Evolutionary conservation across 1,140 invertebrate genomes (phyloP).

Genomic region (Drosophila persimilis): DNA sequence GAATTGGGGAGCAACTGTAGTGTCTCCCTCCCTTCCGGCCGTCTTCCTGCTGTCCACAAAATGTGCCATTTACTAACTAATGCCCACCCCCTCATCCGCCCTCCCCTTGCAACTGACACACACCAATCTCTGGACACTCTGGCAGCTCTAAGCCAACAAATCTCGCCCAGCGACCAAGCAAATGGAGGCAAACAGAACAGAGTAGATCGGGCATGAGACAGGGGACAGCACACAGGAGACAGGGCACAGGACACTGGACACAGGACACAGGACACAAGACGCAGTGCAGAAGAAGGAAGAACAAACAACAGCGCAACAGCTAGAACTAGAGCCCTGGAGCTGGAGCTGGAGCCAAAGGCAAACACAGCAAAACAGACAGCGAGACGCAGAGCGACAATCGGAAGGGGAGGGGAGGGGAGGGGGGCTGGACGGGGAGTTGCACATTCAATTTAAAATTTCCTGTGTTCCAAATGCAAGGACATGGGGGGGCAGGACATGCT

Average conservation of each 20-base stretch:
- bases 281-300: constrained; percentile 30
- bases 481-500: background rate
- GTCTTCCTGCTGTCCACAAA: constrained; percentile 2
- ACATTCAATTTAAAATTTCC: constrained; percentile 78
- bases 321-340: no score
- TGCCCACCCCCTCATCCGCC: background rate
- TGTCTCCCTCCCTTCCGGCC: background rate
- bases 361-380: background rate
- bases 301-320: constrained; percentile 44
- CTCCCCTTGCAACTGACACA: no score
- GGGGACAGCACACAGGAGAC: background rate
- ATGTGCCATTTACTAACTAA: constrained; percentile 32
- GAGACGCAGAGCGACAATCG: constrained; percentile 24
- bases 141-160: constrained; percentile 35
- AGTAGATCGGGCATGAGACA: background rate
- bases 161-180: constrained; percentile 31
- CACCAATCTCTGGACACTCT: constrained; percentile 19
- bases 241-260: constrained; percentile 8
- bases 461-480: constrained; percentile 55
- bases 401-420: background rate
- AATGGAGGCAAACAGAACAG: constrained; percentile 36
- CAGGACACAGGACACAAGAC: constrained; percentile 16
- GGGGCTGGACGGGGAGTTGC: constrained; percentile 14
- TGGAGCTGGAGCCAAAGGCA: background rate
- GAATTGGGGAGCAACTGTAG: background rate